Evolutionary conservation across 92 coral and sea anemone genomes (phyloP), one percentile per base, ranked within the genome.

Genomic region (Phymanthus crucifer): DNA sequence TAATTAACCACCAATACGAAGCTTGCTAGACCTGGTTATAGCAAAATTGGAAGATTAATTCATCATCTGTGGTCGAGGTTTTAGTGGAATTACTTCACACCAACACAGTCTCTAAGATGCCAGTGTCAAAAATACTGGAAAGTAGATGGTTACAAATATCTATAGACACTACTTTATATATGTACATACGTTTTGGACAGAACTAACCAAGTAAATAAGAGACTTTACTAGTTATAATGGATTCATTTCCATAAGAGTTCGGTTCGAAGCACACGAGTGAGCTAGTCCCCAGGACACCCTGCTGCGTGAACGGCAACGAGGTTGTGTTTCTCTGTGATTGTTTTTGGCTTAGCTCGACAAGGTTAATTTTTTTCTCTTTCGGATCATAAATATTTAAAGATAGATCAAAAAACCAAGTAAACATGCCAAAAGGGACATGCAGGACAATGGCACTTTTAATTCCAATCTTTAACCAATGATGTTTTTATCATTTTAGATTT

Each of bases 351-450:
- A 38, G 18, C 40, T 65, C 1, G n/a, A 18, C 37, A 64, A 77
- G 23, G 32, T 18, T 67, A 54, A 57, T 32, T 58, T n/a, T n/a
- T 75, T 58, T 43, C 71, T 70, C 36, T 77, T 57, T 14, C 17
- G 17, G 46, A 4, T 61, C 32, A 77, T 77, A 38, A 77, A 77
- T 77, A 64, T 77, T 77, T 77, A 77, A 77, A 50, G 16, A 23
- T 36, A 64, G 72, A 77, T 77, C 73, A 77, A 77, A 61, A 77
- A 36, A 10, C 81, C 21, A 61, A 77, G 81, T 64, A 58, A 77
- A 77, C 81, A 77, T 52, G 36, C 29, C 40, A 75, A 75, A 32
- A 16, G 26, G 26, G 65, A 40, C 57, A 32, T 12, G 48, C 13
- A 1, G 75, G 24, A 36, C 75, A 71, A 77, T 74, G 66, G 7